Evolutionary conservation across 2,888 invertebrate species (phyloP), one percentile per base, ranked within the genome.

Genomic region (Cryptocheilus praepositus): DNA sequence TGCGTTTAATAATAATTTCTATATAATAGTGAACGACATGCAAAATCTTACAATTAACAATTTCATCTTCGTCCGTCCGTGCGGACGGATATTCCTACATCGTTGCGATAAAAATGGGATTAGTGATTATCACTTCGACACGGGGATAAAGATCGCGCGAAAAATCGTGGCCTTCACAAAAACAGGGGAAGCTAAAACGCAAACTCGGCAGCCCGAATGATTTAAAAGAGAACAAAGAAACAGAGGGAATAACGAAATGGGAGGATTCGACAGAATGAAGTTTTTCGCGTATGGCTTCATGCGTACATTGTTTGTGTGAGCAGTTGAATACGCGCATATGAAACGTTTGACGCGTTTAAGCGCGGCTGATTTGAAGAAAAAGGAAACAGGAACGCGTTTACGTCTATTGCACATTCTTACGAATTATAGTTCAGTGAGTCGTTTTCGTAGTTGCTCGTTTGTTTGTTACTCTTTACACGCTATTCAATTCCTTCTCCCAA

Each of bases 381-480:
- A 11, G 13, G 8, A 36, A 11, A 36, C 7, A 11, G 71, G 36
- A 73, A 71, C 72, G 61, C 73, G 73, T 71, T 77, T 77, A 76
- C 51, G 56, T 60, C 73, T 82, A 82, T 83, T 82, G 80, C 81
- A 82, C 79, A 75, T 82, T 59, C 73, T 77, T 73, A 61, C 72
- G 70, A 67, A 75, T 36, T 66, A 64, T 54, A 53, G 61, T 64
- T 68, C 19, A 59, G 46, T 54, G 16, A 18, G 36, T 54, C 51
- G 46, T 46, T 67, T 16, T 67, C 56, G 57, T 49, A 74, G 61
- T 16, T 67, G 21, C 53, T 46, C 59, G 67, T 69, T 73, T 21
- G 54, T 43, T 61, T 13, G 15, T 52, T 58, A 46, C 45, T 54
- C 56, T 60, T 59, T 59, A 51, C 64, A 68, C 56, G 61, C 65